These are phyloP conservation scores for Sternarchorhynchus goeldii DNA, from an alignment of 2,797 vertebrate genomes.

Conservation along the genomic window DNA sequence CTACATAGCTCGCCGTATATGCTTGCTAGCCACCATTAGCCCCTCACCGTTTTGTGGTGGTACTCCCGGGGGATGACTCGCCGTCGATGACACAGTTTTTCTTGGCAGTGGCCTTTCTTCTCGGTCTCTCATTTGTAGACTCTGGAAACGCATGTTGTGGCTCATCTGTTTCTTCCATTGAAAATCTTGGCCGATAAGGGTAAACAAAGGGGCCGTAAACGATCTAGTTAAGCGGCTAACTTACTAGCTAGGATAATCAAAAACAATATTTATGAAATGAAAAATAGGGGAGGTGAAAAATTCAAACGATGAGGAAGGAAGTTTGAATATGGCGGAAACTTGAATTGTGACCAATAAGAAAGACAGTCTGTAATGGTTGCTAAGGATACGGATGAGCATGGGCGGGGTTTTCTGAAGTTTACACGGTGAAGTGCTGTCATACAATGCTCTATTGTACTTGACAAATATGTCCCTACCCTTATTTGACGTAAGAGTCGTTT, in stretches of 20 bases:
- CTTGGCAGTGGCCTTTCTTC: conserved; percentile 51
- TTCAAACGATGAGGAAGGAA: conserved; percentile 35
- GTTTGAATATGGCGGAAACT: conserved; percentile 76
- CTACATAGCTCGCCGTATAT: too few relatives aligned
- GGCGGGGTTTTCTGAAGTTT: conserved; percentile 17
- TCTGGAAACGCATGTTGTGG: conserved; percentile 22
- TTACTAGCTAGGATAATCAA: not conserved
- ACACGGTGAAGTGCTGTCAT: not conserved
- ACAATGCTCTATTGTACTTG: not conserved
- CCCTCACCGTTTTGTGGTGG: conserved; percentile 64
- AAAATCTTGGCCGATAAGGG: not conserved
- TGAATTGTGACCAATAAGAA: conserved; percentile 64
- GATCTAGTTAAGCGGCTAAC: not conserved
- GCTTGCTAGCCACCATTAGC: not conserved
- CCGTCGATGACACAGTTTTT: conserved; percentile 57
- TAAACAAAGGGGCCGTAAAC: not conserved
- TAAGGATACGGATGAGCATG: conserved; percentile 22
- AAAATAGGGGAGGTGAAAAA: not conserved
- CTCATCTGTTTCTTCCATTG: conserved; percentile 63
- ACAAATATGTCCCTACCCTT: not conserved
- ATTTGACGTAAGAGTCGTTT: not conserved
- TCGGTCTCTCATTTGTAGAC: conserved; percentile 33
- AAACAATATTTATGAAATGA: conserved; percentile 17
- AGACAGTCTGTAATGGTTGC: conserved; percentile 33
- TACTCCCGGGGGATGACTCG: conserved; percentile 47